These are phyloP conservation scores for Tiphia femorata DNA, from an alignment of 2,888 invertebrate genomes.

Conservation along the genomic window DNA sequence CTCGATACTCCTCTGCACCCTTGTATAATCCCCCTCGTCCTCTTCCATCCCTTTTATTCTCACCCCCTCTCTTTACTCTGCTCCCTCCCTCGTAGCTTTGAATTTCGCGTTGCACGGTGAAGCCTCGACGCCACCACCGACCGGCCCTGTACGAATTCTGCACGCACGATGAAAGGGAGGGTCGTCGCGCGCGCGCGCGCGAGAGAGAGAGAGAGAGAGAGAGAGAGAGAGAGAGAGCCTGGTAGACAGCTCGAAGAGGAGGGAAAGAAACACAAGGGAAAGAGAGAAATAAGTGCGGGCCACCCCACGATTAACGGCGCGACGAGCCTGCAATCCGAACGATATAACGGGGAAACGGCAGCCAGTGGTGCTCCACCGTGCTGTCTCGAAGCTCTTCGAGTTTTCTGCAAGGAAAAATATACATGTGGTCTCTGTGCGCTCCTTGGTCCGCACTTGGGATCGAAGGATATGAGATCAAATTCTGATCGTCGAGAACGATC, in stretches of 20 bases:
- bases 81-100: not conserved
- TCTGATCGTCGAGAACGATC: too few relatives aligned
- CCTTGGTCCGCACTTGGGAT: too few relatives aligned
- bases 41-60: constrained; percentile 3
- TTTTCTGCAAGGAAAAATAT: too few relatives aligned
- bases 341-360: not conserved
- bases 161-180: constrained; percentile 8
- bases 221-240: too few relatives aligned
- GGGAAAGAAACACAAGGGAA: not conserved
- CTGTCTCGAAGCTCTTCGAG: too few relatives aligned
- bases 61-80: not conserved
- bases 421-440: too few relatives aligned
- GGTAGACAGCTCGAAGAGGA: not conserved
- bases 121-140: constrained; percentile 2
- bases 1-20: not conserved
- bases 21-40: not conserved
- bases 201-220: too few relatives aligned
- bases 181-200: too few relatives aligned
- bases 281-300: not conserved
- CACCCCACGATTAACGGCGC: constrained; percentile 3
- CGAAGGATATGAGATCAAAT: too few relatives aligned
- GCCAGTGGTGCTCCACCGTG: too few relatives aligned
- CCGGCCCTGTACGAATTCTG: too few relatives aligned
- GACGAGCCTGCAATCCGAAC: not conserved
- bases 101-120: constrained; percentile 2